These are phyloP conservation scores for Torymus tubicola DNA, from an alignment of 2,888 invertebrate species.

Conservation along the genomic window DNA sequence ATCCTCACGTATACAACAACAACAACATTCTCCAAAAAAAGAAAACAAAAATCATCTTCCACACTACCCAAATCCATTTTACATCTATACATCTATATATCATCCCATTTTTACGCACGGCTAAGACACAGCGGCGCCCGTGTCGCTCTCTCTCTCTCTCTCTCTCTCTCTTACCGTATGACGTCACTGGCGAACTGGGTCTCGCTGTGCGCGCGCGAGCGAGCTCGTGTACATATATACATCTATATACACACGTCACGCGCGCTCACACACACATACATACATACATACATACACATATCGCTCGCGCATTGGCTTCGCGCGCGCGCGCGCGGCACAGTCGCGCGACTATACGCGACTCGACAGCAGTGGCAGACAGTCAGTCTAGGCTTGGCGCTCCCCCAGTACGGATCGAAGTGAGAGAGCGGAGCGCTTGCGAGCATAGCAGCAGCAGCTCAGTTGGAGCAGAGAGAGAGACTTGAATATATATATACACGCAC, in stretches of 20 bases:
- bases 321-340: not conserved
- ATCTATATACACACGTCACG: not conserved
- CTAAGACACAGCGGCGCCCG: conserved; percentile 70
- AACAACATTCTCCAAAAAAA: too few species aligned
- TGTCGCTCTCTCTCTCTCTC: too few species aligned
- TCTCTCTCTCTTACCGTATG: too few species aligned
- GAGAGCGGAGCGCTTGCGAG: not conserved
- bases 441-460: not conserved
- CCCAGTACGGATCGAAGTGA: conserved; percentile 58
- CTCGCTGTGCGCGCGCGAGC: conserved; percentile 55
- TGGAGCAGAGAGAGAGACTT: too few species aligned
- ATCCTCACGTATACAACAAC: too few species aligned
- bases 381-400: conserved; percentile 74
- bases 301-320: too few species aligned
- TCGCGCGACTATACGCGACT: conserved; percentile 60
- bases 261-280: not conserved
- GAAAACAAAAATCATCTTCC: too few species aligned
- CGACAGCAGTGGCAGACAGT: conserved; percentile 66
- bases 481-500: too few species aligned
- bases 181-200: conserved; percentile 72
- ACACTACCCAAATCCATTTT: too few species aligned
- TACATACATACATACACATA: too few species aligned
- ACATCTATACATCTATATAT: not conserved
- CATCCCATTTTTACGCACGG: not conserved
- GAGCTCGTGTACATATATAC: not conserved